A percentile compares a stretch with the other conserved stretches of the same genome.
These are phyloP conservation scores for Lycorma delicatula DNA, from an alignment of 1,140 invertebrate species.

Conservation along the genomic window DNA sequence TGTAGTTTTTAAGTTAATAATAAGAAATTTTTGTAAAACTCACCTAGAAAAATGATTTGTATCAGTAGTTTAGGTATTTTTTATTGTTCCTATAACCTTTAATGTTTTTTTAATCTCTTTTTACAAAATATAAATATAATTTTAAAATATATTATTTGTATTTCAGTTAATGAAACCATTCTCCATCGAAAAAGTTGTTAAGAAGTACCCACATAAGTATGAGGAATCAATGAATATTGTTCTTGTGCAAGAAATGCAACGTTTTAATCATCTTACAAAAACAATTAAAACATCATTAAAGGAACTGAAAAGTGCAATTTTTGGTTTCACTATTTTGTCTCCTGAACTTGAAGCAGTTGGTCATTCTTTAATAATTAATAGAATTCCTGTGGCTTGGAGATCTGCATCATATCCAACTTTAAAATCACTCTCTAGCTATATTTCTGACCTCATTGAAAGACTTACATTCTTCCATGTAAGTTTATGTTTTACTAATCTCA, in stretches of 20 bases:
- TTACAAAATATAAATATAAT: too few relatives aligned
- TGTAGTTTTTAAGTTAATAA: too few relatives aligned
- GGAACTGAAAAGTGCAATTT: slow-evolving; percentile 71
- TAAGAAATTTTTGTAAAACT: too few relatives aligned
- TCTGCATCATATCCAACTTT: slow-evolving; percentile 82
- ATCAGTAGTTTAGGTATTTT: too few relatives aligned
- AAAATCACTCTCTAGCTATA: slow-evolving; percentile 78
- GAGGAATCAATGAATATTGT: slow-evolving; percentile 92
- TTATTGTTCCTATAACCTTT: too few relatives aligned
- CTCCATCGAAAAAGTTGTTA: too few relatives aligned
- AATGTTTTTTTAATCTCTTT: too few relatives aligned
- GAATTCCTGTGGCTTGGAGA: slow-evolving; percentile 71
- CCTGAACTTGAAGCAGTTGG: slow-evolving; percentile 65
- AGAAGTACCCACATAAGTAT: slow-evolving; percentile 72
- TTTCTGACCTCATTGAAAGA: slow-evolving; percentile 73
- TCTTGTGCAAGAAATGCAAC: slow-evolving; percentile 82
- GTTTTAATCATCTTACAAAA: slow-evolving; percentile 68
- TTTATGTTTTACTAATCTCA: background rate
- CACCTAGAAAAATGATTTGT: too few relatives aligned
- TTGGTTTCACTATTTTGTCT: slow-evolving; percentile 82
- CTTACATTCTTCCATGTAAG: slow-evolving; percentile 55
- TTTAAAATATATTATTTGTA: too few relatives aligned
- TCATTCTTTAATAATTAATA: slow-evolving; percentile 57
- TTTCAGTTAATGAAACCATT: too few relatives aligned
- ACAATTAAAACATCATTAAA: slow-evolving; percentile 55